A percentile compares a stretch with the other conserved stretches of the same genome.
These are phyloP conservation scores for Trissolcus japonicus DNA, from an alignment of 2,888 invertebrate genomes.

Conservation along the genomic window DNA sequence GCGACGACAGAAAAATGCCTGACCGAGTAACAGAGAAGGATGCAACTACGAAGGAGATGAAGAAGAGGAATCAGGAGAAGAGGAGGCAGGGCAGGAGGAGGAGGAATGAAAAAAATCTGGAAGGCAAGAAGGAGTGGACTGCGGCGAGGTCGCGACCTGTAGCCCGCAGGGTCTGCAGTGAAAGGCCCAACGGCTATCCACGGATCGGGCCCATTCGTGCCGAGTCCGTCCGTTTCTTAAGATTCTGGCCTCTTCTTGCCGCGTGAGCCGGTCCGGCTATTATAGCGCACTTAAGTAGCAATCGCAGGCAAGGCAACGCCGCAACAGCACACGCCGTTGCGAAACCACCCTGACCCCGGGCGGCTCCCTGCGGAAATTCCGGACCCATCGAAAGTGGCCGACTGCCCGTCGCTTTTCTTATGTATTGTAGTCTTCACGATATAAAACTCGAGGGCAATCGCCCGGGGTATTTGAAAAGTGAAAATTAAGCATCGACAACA, in stretches of 20 bases:
- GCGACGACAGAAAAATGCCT: constrained; percentile 57
- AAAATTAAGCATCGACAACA: constrained; percentile 11
- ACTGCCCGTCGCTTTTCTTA: constrained; percentile 13
- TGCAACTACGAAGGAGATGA: constrained; percentile 35
- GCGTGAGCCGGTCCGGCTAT: constrained; percentile 60
- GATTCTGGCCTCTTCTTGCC: constrained; percentile 68
- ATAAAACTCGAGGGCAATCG: neutral
- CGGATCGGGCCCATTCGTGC: constrained; percentile 60
- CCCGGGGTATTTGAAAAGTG: constrained; percentile 25
- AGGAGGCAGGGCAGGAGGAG: constrained; percentile 44
- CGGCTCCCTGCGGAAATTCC: constrained; percentile 22
- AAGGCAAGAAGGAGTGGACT: constrained; percentile 72
- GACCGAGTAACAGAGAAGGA: constrained; percentile 56
- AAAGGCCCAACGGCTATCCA: constrained; percentile 75
- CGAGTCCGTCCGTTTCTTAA: constrained; percentile 67
- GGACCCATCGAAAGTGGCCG: constrained; percentile 40
- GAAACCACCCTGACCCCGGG: constrained; percentile 67
- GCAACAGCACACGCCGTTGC: constrained; percentile 60
- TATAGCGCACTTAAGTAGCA: constrained; percentile 70
- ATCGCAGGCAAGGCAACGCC: constrained; percentile 64
- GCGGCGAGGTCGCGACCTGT: constrained; percentile 75
- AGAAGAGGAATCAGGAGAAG: constrained; percentile 26
- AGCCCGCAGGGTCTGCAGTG: constrained; percentile 72
- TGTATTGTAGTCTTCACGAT: no score
- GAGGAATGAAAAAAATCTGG: constrained; percentile 61